phyloP scores from a whole-genome alignment of 2,113 vertebrate species.

The Triplophysa siluroides region DNA sequence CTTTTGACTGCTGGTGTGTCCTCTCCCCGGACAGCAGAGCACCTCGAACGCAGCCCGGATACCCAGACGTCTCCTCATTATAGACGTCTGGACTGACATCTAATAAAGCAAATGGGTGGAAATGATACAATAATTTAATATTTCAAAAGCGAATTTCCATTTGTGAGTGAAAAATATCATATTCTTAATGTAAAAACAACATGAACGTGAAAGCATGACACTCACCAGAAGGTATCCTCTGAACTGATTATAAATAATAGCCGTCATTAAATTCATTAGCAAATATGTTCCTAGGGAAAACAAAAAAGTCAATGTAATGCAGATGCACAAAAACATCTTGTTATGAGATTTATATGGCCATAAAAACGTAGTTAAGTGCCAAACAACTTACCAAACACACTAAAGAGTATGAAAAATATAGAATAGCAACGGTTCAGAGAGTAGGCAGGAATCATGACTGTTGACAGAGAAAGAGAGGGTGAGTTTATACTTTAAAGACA shows the following conservation, averaged over 20 bases:
- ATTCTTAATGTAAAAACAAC: neutral
- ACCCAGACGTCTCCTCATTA: constrained; percentile 87
- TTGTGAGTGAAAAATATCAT: neutral
- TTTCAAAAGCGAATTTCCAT: no score
- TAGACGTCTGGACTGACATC: constrained; percentile 91
- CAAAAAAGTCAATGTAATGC: neutral
- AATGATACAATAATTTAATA: neutral
- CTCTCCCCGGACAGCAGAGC: constrained; percentile 68
- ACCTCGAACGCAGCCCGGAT: constrained; percentile 91
- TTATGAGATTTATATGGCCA: neutral
- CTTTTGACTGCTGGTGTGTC: constrained; percentile 38
- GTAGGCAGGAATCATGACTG: constrained; percentile 95
- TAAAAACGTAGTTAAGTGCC: neutral
- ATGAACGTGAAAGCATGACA: constrained; percentile 17
- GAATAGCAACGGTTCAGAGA: constrained; percentile 84
- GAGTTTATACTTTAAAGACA: neutral
- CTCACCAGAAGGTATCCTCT: constrained; percentile 96
- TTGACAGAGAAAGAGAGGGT: constrained; percentile 16
- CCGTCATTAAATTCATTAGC: constrained; percentile 95
- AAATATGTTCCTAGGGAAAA: constrained; percentile 86
- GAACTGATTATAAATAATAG: constrained; percentile 98
- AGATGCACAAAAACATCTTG: neutral
- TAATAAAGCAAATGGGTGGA: constrained; percentile 55
- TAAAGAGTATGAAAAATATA: constrained; percentile 91
- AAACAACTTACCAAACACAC: constrained; percentile 83